phyloP scores from a whole-genome alignment of 2,113 vertebrate genomes.

The Paedocypris sp. region DNA sequence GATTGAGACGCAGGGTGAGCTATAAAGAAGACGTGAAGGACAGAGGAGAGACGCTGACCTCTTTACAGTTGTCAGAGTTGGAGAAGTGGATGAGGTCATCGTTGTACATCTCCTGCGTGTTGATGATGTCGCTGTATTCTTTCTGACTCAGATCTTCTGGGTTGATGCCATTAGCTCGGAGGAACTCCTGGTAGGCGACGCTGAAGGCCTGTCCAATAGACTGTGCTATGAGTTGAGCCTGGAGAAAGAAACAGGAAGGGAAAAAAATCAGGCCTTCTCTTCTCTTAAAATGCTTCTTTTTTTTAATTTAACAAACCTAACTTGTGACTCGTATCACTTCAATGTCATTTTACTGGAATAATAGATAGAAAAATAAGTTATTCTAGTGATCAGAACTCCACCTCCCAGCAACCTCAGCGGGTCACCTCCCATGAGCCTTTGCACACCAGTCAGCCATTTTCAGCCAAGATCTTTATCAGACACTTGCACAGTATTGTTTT shows the following conservation, averaged over 20 bases:
- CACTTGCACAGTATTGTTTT: too few relatives aligned
- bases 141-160: slow-evolving; percentile 98
- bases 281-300: too few relatives aligned
- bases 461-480: too few relatives aligned
- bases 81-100: slow-evolving; percentile 98
- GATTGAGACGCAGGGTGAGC: background rate
- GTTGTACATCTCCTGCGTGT: slow-evolving; percentile 98
- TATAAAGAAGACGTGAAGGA: background rate
- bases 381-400: too few relatives aligned
- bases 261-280: slow-evolving; percentile 1
- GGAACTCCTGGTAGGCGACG: slow-evolving; percentile 96
- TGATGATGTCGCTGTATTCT: slow-evolving; percentile 98
- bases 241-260: background rate
- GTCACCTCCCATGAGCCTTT: too few relatives aligned
- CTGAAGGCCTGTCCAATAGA: slow-evolving; percentile 98
- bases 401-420: too few relatives aligned
- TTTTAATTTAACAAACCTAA: too few relatives aligned
- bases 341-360: too few relatives aligned
- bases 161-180: slow-evolving; percentile 94
- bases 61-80: slow-evolving; percentile 98
- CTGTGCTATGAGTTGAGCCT: slow-evolving; percentile 98
- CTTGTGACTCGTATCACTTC: too few relatives aligned
- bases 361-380: too few relatives aligned
- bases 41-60: slow-evolving; percentile 59
- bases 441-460: too few relatives aligned